Evolutionary conservation across 2,888 invertebrate genomes (phyloP), one percentile per base, ranked within the genome.

Genomic region (Sicus ferrugineus): DNA sequence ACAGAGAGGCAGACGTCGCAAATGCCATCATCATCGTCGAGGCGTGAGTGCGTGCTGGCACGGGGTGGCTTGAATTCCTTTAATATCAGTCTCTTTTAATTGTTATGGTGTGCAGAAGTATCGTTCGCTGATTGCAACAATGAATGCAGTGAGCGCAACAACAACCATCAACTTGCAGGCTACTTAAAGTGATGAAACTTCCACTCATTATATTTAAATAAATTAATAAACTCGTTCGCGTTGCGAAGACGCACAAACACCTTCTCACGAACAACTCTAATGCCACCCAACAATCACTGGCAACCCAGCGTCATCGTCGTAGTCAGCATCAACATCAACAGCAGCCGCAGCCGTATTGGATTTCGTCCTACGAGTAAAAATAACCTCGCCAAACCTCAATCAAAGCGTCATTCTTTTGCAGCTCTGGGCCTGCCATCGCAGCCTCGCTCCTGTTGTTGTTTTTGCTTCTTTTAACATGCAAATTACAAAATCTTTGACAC

Each of bases 401-500:
- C 66, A 46, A 42, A 30, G 56, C 42, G 56, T 46, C 42, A 30
- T 42, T 46, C 14, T 64, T 23, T 30, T 30, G 31, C 64, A 63
- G 34, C 38, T 31, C 30, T 30, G 5, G 30, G 21, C 11, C n/a
- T 28, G 31, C 54, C 28, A 26, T 38, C 38, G n/a, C 23, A 65
- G 21, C 65, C 50, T 64, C 34, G 38, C 23, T n/a, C 31, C 21
- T 48, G 31, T 23, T 50, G 50, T 11, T 30, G 21, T 31, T n/a
- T 6, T 31, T 7, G 11, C 50, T 54, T 26, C 31, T 31, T 31
- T 34, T 19, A 26, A 66, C 46, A 66, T 56, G 66, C 56, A 56
- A 66, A 67, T 67, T 31, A 67, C 67, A 67, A 58, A 67, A 26
- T 23, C 48, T 46, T 67, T 59, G 67, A 67, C 67, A 67, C 67